phyloP scores from a whole-genome alignment of 2,888 invertebrate species.

The Stratiomys singularior region DNA sequence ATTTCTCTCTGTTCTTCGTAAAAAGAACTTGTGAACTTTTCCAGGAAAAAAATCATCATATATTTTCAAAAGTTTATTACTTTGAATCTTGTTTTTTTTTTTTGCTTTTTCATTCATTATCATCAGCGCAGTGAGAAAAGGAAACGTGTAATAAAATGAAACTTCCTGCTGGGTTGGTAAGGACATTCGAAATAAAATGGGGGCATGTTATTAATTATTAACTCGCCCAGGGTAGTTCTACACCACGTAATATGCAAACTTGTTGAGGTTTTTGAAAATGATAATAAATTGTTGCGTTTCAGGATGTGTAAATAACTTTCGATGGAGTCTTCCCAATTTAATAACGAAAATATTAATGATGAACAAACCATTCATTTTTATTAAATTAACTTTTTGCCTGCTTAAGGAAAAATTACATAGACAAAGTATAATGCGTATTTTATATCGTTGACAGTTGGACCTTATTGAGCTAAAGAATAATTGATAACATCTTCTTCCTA shows the following conservation, averaged over 20 bases:
- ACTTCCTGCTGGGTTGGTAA: neutral
- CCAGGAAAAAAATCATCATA: neutral
- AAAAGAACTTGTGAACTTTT: neutral
- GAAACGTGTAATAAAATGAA: neutral
- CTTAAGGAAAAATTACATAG: no score
- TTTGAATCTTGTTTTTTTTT: neutral
- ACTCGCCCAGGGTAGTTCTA: neutral
- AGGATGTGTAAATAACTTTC: no score
- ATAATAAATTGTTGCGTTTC: neutral
- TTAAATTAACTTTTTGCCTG: no score
- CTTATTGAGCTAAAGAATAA: no score
- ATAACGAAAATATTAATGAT: no score
- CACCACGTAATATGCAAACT: neutral
- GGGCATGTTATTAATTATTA: neutral
- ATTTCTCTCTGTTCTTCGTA: neutral
- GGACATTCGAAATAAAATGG: no score
- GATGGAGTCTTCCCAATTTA: no score
- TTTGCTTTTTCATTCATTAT: neutral
- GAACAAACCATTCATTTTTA: no score
- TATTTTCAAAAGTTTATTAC: neutral
- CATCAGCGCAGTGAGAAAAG: neutral
- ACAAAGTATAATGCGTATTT: no score
- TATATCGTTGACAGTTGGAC: no score
- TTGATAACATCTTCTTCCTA: no score
- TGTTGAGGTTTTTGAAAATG: neutral